Base-by-base conservation (phyloP, 2,888 invertebrate genomes). In the Thysanoteuthis rhombus region DNA sequence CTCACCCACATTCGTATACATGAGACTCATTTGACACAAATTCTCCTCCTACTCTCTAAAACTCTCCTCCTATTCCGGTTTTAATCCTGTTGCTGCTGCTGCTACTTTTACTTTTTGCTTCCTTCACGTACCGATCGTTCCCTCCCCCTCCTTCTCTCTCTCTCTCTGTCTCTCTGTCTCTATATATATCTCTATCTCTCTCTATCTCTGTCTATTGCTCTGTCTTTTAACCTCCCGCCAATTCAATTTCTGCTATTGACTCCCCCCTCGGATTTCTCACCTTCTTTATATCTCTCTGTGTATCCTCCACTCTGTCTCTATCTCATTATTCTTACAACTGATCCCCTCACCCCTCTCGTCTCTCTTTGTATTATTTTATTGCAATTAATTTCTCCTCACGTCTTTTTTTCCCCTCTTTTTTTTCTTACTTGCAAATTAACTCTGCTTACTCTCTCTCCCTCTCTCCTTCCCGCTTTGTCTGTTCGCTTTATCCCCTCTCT, bases 91-190 rank as follows among this genome's bases (percentile, higher is more conserved):
- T 16, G n/a, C n/a, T 75, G 75, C 36, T 75, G n/a, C 75, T 75
- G 75, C 75, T 75, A 75, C 75, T 75, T 75, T 75, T n/a, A 75
- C 75, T 75, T 75, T n/a, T n/a, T n/a, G n/a, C 75, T 75, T 75
- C 75, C 75, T 75, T 52, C 12, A 75, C 75, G n/a, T 75, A 75
- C 75, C 32, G 75, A n/a, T 75, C 75, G 16, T 75, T 36, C 36
- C 36, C 75, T 75, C 36, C n/a, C 19, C n/a, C 75, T 75, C n/a
- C n/a, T n/a, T n/a, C n/a, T n/a, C n/a, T n/a, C n/a, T n/a, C n/a
- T n/a, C n/a, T n/a, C n/a, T n/a, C n/a, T n/a, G n/a, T n/a, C n/a
- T n/a, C n/a, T n/a, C n/a, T n/a, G n/a, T n/a, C n/a, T n/a, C n/a
- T n/a, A n/a, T n/a, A n/a, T n/a, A n/a, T n/a, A n/a, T n/a, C n/a